Conservation (phyloP, 2,888 invertebrate species). For the Drosophila phalerata region DNA sequence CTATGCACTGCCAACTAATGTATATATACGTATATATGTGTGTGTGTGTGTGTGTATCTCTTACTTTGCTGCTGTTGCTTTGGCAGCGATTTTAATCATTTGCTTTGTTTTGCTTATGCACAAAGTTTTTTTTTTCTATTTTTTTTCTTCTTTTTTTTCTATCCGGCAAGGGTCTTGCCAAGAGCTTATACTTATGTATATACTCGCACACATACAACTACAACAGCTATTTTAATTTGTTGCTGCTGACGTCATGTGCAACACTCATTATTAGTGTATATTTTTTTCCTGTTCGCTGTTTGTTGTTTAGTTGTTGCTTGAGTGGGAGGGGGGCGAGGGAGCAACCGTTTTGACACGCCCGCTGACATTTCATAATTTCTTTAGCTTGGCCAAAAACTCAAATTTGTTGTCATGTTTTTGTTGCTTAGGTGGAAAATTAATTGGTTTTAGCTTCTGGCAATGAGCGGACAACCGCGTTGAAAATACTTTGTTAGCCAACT, state of each 20-base stretch:
- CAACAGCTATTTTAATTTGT: conserved; percentile 54
- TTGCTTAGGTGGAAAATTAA: conserved; percentile 63
- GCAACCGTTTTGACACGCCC: conserved; percentile 38
- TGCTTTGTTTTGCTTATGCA: conserved; percentile 51
- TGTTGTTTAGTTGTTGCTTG: conserved; percentile 11
- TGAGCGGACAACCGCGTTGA: conserved; percentile 29
- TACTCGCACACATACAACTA: conserved; percentile 2
- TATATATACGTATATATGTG: conserved; percentile 23
- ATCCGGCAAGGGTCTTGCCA: conserved; percentile 43
- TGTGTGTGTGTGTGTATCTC: conserved; percentile 38
- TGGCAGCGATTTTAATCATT: conserved; percentile 56
- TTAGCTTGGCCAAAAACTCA: conserved; percentile 25
- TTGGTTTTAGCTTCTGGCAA: conserved; percentile 52
- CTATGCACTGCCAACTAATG: conserved; percentile 65
- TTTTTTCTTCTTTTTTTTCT: not conserved
- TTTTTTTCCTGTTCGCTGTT: conserved; percentile 25
- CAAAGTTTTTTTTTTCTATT: conserved; percentile 31
- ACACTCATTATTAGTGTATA: conserved; percentile 43
- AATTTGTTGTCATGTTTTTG: conserved; percentile 55
- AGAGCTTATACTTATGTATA: conserved; percentile 28
- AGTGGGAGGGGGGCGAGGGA: not conserved
- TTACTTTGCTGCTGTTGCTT: conserved; percentile 52
- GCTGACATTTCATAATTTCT: conserved; percentile 60
- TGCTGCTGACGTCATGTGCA: conserved; percentile 61
- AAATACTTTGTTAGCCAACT: conserved; percentile 20